Percentiles rank a stretch among this genome's conserved stretches.
Conservation (phyloP, 2,113 vertebrate species). For the Brachyhypopomus occidentalis region DNA sequence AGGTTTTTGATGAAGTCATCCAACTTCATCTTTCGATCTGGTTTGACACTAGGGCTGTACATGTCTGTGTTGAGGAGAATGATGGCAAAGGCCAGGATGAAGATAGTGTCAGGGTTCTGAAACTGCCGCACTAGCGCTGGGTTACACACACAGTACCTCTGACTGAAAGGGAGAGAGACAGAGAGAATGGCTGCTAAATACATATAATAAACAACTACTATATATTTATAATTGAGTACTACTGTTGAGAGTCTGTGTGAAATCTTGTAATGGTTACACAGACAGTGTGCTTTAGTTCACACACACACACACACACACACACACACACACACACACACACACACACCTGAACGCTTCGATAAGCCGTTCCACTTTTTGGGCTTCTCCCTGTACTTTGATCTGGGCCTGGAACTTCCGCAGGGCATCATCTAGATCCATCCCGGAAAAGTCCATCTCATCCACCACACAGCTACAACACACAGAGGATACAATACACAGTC, state of each 20-base stretch:
- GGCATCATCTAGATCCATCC: constrained; percentile 93
- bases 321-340: background rate
- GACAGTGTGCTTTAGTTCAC: constrained; percentile 62
- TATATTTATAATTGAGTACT: background rate
- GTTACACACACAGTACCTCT: constrained; percentile 95
- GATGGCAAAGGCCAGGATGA: constrained; percentile 96
- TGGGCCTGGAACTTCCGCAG: constrained; percentile 93
- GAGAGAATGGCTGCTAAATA: constrained; percentile 12
- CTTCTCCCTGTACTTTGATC: constrained; percentile 93
- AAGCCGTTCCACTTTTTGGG: constrained; percentile 92
- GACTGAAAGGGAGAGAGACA: constrained; percentile 70
- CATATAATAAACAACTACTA: background rate
- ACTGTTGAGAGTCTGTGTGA: background rate
- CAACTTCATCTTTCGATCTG: constrained; percentile 95
- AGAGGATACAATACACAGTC: background rate
- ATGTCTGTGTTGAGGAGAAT: constrained; percentile 98
- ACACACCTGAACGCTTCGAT: constrained; percentile 93
- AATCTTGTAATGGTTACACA: background rate
- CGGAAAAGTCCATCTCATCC: constrained; percentile 96
- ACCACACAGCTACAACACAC: constrained; percentile 83
- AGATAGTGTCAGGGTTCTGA: constrained; percentile 97
- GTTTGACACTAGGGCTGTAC: constrained; percentile 96
- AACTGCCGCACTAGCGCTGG: constrained; percentile 92
- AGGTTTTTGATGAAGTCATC: constrained; percentile 98
- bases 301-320: background rate